Conservation (phyloP, 2,113 vertebrate genomes). For the Epinephelus cyanopodus region DNA sequence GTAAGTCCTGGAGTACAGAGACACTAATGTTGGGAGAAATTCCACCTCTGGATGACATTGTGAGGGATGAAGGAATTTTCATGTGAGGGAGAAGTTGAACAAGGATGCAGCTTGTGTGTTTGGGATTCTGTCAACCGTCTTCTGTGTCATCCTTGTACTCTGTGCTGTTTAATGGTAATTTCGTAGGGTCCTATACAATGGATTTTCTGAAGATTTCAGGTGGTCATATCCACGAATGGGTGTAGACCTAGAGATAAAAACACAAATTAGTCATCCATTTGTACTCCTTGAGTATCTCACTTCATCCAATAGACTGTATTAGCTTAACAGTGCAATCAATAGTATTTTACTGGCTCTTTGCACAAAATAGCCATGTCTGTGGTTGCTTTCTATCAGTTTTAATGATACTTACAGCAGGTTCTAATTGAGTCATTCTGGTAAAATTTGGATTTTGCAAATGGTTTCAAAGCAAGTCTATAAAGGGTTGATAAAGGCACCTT, state of each 20-base stretch:
- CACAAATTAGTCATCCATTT: constrained; percentile 21
- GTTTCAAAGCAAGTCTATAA: neutral
- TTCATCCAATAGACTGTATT: neutral
- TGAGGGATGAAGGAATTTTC: constrained; percentile 36
- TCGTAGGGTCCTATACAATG: neutral
- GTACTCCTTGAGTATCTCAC: neutral
- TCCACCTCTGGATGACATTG: constrained; percentile 53
- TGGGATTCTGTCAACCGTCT: constrained; percentile 7
- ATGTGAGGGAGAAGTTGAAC: constrained; percentile 30
- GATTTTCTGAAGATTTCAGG: constrained; percentile 12
- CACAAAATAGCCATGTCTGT: neutral
- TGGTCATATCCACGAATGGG: neutral
- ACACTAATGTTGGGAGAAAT: constrained; percentile 37
- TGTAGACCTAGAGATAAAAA: constrained; percentile 59
- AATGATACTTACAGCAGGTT: neutral
- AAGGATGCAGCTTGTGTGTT: constrained; percentile 15
- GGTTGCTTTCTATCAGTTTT: neutral
- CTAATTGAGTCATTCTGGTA: neutral
- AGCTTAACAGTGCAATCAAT: neutral
- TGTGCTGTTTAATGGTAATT: neutral
- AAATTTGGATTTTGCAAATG: neutral
- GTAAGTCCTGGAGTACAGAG: constrained; percentile 18
- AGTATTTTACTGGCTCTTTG: neutral
- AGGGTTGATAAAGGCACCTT: neutral
- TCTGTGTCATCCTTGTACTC: constrained; percentile 53